Base-by-base conservation (phyloP, 2,888 invertebrate genomes). In the Dichetophora obliterata region DNA sequence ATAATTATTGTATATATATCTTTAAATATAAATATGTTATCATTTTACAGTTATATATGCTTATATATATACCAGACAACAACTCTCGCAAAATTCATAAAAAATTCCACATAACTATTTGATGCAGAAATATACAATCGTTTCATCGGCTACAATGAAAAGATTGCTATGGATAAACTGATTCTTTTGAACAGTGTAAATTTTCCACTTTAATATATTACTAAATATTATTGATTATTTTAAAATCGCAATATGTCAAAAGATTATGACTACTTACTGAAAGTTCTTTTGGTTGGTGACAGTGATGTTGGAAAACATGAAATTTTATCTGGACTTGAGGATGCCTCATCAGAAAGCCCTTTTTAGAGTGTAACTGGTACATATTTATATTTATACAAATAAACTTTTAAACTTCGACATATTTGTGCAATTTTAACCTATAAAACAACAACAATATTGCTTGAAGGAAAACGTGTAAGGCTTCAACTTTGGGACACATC, bases 221-320 rank as follows among this genome's bases (percentile, higher is more conserved):
- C 43, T 14, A 43, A 43, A 43, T 43, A 43, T 43, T 43, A 14
- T n/a, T n/a, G n/a, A 43, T 43, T 43, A 43, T 52, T 52, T 50
- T 24, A n/a, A 27, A 70, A 54, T 70, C 52, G 27, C 19, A 79
- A 75, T 78, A 89, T 89, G 89, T 88, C 92, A 65, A 97, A 96
- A 90, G 95, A 96, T 83, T 97, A 98, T 91, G 98, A 98, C 91
- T 98, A 98, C 90, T 91, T 98, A 84, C 91, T 98, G 82, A 98
- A 98, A 91, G 98, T 98, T 88, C 91, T 98, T 72, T 91, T 98
- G 80, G 98, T 98, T 75, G 98, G 98, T 79, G 98, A 98, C 90
- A 97, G 97, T 85, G 98, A 98, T 93, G 98, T 98, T 83, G 98
- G 98, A 34, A 98, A 98, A 90, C 97, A 98, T 88, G 98, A 98